Evolutionary conservation across 2,113 vertebrate species (phyloP).

Genomic region (Myxocyprinus asiaticus): DNA sequence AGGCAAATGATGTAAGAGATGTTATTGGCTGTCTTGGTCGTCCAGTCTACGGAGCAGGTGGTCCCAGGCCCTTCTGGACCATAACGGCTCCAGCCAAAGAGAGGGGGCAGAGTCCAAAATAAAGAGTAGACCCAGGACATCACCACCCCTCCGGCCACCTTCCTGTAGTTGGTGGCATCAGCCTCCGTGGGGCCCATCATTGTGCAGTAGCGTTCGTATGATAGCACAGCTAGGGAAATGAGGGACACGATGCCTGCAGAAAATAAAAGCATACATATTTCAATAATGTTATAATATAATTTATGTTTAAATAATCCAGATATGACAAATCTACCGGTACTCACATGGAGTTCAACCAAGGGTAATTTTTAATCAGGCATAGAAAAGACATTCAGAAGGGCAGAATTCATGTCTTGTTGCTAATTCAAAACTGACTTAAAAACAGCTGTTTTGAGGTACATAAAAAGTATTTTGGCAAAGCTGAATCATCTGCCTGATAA

Average conservation of each 20-base stretch:
- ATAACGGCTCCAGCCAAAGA: slow-evolving; percentile 82
- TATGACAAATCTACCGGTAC: too few relatives aligned
- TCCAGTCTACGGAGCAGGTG: slow-evolving; percentile 83
- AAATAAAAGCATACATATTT: background rate
- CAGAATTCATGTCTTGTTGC: too few relatives aligned
- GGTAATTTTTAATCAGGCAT: too few relatives aligned
- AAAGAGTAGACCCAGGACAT: slow-evolving; percentile 81
- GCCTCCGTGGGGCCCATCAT: slow-evolving; percentile 75
- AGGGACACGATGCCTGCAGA: slow-evolving; percentile 78
- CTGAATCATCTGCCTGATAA: too few relatives aligned
- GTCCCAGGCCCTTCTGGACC: slow-evolving; percentile 80
- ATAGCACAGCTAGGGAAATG: slow-evolving; percentile 80
- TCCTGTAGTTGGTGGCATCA: slow-evolving; percentile 78
- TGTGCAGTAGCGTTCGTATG: slow-evolving; percentile 80
- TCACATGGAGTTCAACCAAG: too few relatives aligned
- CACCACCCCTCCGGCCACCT: slow-evolving; percentile 70
- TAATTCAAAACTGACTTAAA: too few relatives aligned
- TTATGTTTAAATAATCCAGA: too few relatives aligned
- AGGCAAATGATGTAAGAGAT: slow-evolving; percentile 80
- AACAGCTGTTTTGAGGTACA: too few relatives aligned
- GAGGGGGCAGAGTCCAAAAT: slow-evolving; percentile 76
- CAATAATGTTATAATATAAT: background rate
- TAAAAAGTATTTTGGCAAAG: too few relatives aligned
- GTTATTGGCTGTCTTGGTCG: slow-evolving; percentile 72
- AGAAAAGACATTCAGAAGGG: too few relatives aligned